Percentiles rank a stretch among this genome's conserved stretches.
Conservation (phyloP, 2,888 invertebrate genomes). For the Gryllus longicercus region DNA sequence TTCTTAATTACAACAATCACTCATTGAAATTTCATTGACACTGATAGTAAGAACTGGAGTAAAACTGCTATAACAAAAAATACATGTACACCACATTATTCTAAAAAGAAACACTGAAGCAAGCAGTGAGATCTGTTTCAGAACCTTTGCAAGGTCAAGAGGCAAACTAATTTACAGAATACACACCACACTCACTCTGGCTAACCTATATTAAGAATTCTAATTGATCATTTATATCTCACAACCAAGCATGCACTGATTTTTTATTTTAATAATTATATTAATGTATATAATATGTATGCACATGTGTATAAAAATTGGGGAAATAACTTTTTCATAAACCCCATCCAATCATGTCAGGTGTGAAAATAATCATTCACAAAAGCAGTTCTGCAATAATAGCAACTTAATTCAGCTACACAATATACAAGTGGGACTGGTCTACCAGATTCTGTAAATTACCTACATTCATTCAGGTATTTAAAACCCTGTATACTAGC, state of each 20-base stretch:
- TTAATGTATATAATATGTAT: constrained; percentile 1
- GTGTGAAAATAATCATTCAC: background rate
- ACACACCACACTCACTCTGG: background rate
- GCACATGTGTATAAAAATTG: constrained; percentile 8
- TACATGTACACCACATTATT: background rate
- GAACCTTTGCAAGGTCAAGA: background rate
- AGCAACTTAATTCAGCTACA: constrained; percentile 1
- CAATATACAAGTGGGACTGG: constrained; percentile 11
- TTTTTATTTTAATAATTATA: background rate
- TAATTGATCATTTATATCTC: background rate
- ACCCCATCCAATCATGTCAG: background rate
- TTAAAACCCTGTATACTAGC: background rate
- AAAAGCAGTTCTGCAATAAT: background rate
- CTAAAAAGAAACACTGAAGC: constrained; percentile 2
- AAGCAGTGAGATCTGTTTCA: constrained; percentile 17
- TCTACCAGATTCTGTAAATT: constrained; percentile 3
- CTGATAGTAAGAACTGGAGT: background rate
- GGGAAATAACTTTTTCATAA: background rate
- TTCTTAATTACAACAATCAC: constrained; percentile 24
- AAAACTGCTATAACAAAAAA: constrained; percentile 17
- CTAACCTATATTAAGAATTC: background rate
- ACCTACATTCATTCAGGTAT: background rate
- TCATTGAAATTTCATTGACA: background rate
- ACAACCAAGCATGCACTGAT: constrained; percentile 7
- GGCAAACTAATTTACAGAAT: background rate